Percentiles rank a stretch among this genome's conserved stretches.
phyloP scores from a whole-genome alignment of 2,113 vertebrate genomes.

The Zosterops japonicus region DNA sequence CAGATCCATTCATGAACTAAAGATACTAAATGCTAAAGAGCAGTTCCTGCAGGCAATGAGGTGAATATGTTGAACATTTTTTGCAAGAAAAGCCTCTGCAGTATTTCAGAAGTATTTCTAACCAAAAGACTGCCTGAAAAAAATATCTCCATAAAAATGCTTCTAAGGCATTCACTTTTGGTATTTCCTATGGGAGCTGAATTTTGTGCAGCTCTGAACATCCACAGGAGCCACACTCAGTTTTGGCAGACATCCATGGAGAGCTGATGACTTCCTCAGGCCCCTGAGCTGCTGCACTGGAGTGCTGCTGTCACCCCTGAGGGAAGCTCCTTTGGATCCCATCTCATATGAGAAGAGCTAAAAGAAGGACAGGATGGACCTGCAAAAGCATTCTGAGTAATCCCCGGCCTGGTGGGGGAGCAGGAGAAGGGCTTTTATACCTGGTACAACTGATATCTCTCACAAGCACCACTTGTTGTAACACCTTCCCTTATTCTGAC shows the following conservation, averaged over 20 bases:
- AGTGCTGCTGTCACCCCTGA: not conserved
- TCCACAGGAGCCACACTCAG: not conserved
- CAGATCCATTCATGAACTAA: not conserved
- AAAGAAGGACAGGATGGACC: not conserved
- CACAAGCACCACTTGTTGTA: not conserved
- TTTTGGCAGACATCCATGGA: not conserved
- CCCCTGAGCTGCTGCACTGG: not conserved
- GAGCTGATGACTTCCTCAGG: not conserved
- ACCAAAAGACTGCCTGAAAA: not conserved
- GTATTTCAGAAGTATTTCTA: not conserved
- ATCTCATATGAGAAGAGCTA: accelerated
- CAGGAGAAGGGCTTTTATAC: accelerated
- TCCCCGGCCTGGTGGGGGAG: not conserved
- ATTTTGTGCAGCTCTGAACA: not conserved
- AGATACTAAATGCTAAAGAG: not conserved
- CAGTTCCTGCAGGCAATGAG: not conserved
- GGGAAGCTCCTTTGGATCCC: not conserved
- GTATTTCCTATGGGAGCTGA: not conserved
- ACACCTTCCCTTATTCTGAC: not conserved
- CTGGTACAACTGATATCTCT: accelerated
- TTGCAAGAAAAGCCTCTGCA: not conserved
- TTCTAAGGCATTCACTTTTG: not conserved
- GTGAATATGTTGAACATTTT: not conserved
- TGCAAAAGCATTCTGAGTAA: not conserved
- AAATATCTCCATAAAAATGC: not conserved